phyloP scores from a whole-genome alignment of 2,888 invertebrate species.

The Odontocerum albicorne region DNA sequence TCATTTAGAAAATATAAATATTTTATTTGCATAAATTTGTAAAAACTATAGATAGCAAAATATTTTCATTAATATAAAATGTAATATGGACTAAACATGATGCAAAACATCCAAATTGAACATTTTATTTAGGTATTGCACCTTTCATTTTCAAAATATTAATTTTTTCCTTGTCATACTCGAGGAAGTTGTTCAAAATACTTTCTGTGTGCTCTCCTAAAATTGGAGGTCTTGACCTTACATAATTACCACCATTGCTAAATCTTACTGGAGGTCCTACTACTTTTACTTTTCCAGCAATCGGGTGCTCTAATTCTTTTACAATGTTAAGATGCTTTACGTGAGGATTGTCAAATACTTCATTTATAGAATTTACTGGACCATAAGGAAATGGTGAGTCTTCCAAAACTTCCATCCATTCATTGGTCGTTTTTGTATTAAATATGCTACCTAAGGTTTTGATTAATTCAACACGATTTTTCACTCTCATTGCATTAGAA shows the following conservation, averaged over 20 bases:
- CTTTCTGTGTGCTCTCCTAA: slow-evolving; percentile 87
- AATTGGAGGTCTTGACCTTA: slow-evolving; percentile 75
- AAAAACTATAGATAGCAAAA: slow-evolving; percentile 15
- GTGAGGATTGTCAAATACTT: slow-evolving; percentile 89
- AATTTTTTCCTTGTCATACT: slow-evolving; percentile 64
- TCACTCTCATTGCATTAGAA: slow-evolving; percentile 75
- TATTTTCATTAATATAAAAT: background rate
- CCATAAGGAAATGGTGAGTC: slow-evolving; percentile 83
- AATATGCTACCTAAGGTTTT: slow-evolving; percentile 62
- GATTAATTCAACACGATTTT: slow-evolving; percentile 71
- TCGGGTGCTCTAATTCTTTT: slow-evolving; percentile 69
- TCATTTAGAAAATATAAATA: slow-evolving; percentile 27
- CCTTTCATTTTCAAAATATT: slow-evolving; percentile 43
- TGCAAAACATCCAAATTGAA: background rate
- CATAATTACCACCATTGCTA: slow-evolving; percentile 69
- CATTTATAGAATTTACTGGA: slow-evolving; percentile 82
- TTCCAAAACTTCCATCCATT: slow-evolving; percentile 75
- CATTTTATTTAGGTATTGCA: background rate
- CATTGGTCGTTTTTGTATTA: slow-evolving; percentile 64
- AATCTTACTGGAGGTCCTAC: slow-evolving; percentile 88
- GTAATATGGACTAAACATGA: background rate
- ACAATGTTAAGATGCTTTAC: slow-evolving; percentile 73
- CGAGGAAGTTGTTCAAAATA: slow-evolving; percentile 68
- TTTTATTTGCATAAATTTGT: slow-evolving; percentile 15
- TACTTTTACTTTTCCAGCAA: slow-evolving; percentile 70